Percentiles rank a stretch among this genome's conserved stretches.
These are phyloP conservation scores for Ptychobarbus kaznakovi DNA, from an alignment of 2,797 vertebrate genomes.

Conservation along the genomic window DNA sequence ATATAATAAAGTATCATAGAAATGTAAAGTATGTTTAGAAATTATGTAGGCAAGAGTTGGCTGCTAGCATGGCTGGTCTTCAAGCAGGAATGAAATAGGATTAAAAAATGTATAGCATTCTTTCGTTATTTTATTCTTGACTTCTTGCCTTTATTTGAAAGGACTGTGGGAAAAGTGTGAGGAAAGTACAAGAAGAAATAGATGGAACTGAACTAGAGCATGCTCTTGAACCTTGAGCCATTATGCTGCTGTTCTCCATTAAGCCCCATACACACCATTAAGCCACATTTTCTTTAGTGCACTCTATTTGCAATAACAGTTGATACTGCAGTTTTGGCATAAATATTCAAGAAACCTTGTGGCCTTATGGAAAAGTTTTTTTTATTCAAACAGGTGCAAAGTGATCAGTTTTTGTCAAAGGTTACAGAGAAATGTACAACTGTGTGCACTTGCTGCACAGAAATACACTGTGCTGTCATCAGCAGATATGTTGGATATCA, in stretches of 20 bases:
- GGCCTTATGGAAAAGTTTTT: too few species aligned
- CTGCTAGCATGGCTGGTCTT: not conserved
- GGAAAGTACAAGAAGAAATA: not conserved
- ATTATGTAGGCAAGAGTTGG: too few species aligned
- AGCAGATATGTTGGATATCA: slow-evolving; percentile 42
- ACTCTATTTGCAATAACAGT: not conserved
- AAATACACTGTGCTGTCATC: slow-evolving; percentile 67
- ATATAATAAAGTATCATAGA: not conserved
- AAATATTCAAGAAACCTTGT: not conserved
- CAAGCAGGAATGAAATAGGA: not conserved
- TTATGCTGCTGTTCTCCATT: too few species aligned
- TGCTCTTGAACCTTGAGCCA: too few species aligned
- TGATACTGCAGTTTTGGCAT: not conserved
- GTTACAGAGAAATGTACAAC: slow-evolving; percentile 47
- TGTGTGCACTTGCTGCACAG: slow-evolving; percentile 71
- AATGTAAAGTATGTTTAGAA: not conserved
- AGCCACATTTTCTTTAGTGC: not conserved
- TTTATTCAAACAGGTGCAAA: slow-evolving; percentile 16
- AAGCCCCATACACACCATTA: not conserved
- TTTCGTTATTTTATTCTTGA: not conserved
- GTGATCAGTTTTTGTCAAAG: slow-evolving; percentile 53
- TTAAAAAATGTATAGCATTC: not conserved
- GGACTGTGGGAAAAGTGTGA: not conserved
- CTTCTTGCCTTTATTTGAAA: not conserved
- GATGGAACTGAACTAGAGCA: too few species aligned